Evolutionary conservation across 1,140 invertebrate genomes (phyloP).

Genomic region (Magallana gigas): DNA sequence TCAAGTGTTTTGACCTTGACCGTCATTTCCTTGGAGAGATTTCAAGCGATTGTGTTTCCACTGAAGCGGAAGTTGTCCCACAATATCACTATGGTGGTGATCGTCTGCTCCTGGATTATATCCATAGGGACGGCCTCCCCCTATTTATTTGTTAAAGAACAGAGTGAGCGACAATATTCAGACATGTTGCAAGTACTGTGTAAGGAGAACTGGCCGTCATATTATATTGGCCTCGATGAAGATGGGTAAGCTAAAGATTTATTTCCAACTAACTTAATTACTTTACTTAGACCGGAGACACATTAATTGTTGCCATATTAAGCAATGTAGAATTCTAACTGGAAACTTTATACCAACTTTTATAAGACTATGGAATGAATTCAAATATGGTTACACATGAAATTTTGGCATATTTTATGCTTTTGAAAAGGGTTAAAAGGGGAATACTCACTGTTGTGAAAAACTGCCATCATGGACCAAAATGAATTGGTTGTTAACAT

Average conservation of each 20-base stretch:
- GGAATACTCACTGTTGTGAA: too few relatives aligned
- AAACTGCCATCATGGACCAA: too few relatives aligned
- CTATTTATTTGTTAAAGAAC: conserved; percentile 69
- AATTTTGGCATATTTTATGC: too few relatives aligned
- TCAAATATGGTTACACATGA: too few relatives aligned
- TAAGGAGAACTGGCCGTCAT: conserved; percentile 69
- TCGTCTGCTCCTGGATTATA: conserved; percentile 78
- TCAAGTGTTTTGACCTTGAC: conserved; percentile 80
- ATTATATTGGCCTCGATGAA: conserved; percentile 46
- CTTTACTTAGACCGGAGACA: too few relatives aligned
- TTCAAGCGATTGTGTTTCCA: conserved; percentile 75
- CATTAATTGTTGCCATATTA: too few relatives aligned
- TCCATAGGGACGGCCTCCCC: conserved; percentile 77
- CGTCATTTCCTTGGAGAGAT: conserved; percentile 80
- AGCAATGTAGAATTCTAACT: too few relatives aligned
- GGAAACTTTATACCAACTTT: too few relatives aligned
- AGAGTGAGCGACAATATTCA: conserved; percentile 61
- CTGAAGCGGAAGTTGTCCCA: conserved; percentile 67
- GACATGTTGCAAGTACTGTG: conserved; percentile 72
- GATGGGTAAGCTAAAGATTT: neutral
- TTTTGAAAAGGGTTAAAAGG: too few relatives aligned
- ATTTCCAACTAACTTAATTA: neutral
- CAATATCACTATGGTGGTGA: conserved; percentile 67
- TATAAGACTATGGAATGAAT: too few relatives aligned
- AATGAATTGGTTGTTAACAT: too few relatives aligned